These are phyloP conservation scores for Nixonia krombeini DNA, from an alignment of 1,140 invertebrate species.

Conservation along the genomic window DNA sequence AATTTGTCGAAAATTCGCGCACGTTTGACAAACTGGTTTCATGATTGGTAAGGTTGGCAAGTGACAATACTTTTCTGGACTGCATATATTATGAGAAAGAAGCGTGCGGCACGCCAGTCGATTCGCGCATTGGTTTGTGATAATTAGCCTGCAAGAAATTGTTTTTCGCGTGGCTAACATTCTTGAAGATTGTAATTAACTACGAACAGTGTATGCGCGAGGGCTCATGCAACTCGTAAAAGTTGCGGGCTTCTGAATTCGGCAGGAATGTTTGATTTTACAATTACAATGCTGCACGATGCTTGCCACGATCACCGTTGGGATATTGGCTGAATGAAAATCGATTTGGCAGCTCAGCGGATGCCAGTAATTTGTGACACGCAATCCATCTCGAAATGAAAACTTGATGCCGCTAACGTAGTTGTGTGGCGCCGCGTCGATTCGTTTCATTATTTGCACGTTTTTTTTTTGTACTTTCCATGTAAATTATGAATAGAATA, in stretches of 20 bases:
- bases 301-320: conserved; percentile 26
- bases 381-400: conserved; percentile 62
- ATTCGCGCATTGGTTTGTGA: conserved; percentile 15
- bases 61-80: neutral
- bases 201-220: conserved; percentile 27
- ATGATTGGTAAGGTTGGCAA: no score
- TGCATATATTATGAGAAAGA: conserved; percentile 4
- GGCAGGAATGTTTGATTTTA: conserved; percentile 50
- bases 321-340: conserved; percentile 55
- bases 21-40: no score
- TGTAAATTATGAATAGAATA: no score
- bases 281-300: conserved; percentile 33
- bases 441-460: conserved; percentile 15
- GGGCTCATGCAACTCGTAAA: conserved; percentile 29
- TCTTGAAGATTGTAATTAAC: conserved; percentile 42
- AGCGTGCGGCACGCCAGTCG: conserved; percentile 20
- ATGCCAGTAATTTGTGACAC: conserved; percentile 68
- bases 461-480: no score
- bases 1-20: no score
- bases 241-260: conserved; percentile 39
- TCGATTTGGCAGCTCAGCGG: conserved; percentile 57
- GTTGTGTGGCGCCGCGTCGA: conserved; percentile 42
- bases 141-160: conserved; percentile 33
- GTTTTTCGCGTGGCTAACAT: conserved; percentile 38
- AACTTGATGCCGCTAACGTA: conserved; percentile 61